A percentile compares a stretch with the other conserved stretches of the same genome.
phyloP scores from a whole-genome alignment of 2,797 vertebrate species.

The Setipinna tenuifilis region DNA sequence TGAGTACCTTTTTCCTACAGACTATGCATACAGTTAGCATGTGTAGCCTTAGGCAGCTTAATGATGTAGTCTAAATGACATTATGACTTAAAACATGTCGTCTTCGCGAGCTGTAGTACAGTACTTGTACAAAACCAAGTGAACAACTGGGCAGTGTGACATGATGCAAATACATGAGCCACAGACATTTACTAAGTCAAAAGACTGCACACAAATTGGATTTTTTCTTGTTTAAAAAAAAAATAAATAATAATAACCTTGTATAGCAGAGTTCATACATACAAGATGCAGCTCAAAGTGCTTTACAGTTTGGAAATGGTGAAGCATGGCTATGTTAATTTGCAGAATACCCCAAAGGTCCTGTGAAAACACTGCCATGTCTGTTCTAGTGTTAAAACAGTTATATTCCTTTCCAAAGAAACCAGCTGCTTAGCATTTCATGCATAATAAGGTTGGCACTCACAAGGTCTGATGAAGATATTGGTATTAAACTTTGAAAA shows the following conservation, averaged over 20 bases:
- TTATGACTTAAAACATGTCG: neutral
- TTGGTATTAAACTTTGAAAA: conserved; percentile 19
- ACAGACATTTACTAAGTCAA: neutral
- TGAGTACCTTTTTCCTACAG: neutral
- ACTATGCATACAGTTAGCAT: neutral
- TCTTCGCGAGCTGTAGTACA: neutral
- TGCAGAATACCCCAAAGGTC: neutral
- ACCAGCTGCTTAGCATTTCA: conserved; percentile 8
- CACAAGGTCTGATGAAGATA: conserved; percentile 8
- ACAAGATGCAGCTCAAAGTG: too few relatives aligned
- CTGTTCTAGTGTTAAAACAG: too few relatives aligned
- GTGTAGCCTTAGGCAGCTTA: neutral
- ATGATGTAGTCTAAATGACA: neutral
- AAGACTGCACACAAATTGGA: neutral
- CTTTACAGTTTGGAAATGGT: too few relatives aligned
- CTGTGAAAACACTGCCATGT: neutral
- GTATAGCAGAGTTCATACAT: too few relatives aligned
- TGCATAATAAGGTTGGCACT: neutral
- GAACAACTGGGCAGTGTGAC: neutral
- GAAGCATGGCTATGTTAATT: neutral
- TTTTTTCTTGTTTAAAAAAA: neutral
- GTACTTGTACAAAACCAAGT: neutral
- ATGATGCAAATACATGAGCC: neutral
- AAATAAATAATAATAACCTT: too few relatives aligned
- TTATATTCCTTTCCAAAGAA: neutral